A percentile compares a stretch with the other conserved stretches of the same genome.
Conservation (phyloP, 2,797 vertebrate species). For the Mionectes olivaceus region DNA sequence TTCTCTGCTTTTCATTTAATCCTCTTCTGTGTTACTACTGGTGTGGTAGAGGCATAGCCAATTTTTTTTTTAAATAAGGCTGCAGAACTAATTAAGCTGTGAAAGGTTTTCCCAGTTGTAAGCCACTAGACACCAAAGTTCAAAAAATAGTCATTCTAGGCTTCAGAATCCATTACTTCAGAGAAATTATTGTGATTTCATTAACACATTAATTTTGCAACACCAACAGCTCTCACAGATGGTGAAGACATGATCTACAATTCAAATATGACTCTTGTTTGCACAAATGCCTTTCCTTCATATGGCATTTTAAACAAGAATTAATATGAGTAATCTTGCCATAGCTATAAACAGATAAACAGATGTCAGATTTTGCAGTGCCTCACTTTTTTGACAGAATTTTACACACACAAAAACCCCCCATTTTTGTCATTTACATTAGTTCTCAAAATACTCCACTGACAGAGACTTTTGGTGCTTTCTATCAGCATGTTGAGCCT, state of each 20-base stretch:
- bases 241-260: slow-evolving; percentile 88
- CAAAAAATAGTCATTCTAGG: slow-evolving; percentile 82
- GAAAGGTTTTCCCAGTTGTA: slow-evolving; percentile 81
- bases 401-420: slow-evolving; percentile 62
- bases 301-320: slow-evolving; percentile 89
- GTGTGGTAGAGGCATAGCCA: slow-evolving; percentile 72
- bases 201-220: slow-evolving; percentile 89
- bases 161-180: slow-evolving; percentile 83
- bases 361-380: slow-evolving; percentile 85
- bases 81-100: slow-evolving; percentile 82
- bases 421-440: slow-evolving; percentile 63
- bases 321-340: slow-evolving; percentile 87
- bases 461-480: slow-evolving; percentile 45
- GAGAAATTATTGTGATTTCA: slow-evolving; percentile 89
- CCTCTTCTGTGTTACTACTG: slow-evolving; percentile 61
- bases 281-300: slow-evolving; percentile 87
- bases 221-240: slow-evolving; percentile 88
- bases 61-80: slow-evolving; percentile 73
- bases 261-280: slow-evolving; percentile 89
- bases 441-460: slow-evolving; percentile 52
- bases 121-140: slow-evolving; percentile 82
- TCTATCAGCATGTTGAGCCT: slow-evolving; percentile 39
- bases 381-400: slow-evolving; percentile 79
- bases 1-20: slow-evolving; percentile 40
- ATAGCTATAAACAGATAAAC: slow-evolving; percentile 89